Percentiles rank a stretch among this genome's conserved stretches.
Conservation (phyloP, 2,113 vertebrate species). For the Cochlearius cochlearius region DNA sequence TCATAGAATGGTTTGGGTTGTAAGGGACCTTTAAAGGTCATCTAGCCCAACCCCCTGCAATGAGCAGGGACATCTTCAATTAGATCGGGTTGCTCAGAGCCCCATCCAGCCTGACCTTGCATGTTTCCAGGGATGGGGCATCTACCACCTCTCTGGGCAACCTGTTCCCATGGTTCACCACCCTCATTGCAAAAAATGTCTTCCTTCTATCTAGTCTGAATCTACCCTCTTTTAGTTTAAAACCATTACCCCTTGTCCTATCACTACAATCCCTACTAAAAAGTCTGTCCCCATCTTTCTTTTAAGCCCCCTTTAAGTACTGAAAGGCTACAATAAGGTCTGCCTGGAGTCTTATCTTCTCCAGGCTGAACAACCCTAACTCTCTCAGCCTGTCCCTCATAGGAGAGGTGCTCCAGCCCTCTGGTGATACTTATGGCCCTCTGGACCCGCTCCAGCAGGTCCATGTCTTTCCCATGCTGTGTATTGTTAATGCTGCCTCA, state of each 20-base stretch:
- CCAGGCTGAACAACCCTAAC: too few species aligned
- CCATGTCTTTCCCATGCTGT: neutral
- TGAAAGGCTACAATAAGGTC: neutral
- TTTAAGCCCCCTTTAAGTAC: too few species aligned
- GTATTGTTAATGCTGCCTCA: neutral
- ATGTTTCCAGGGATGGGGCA: neutral
- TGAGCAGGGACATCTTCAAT: neutral
- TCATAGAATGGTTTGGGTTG: neutral
- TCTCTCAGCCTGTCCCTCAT: neutral
- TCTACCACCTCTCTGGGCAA: neutral
- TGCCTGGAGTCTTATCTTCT: neutral
- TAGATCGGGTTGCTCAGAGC: neutral
- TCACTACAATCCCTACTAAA: neutral
- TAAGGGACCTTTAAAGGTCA: neutral
- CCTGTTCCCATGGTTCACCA: neutral
- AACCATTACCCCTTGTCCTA: neutral
- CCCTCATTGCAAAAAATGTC: neutral
- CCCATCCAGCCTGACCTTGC: neutral
- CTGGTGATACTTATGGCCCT: neutral
- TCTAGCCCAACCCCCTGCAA: neutral
- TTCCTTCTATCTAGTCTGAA: neutral
- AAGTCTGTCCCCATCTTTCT: neutral
- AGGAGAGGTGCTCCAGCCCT: neutral
- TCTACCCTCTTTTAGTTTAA: neutral
- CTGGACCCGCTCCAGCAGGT: neutral